Evolutionary conservation across 1,140 invertebrate species (phyloP).

Genomic region (Drosophila subobscura): DNA sequence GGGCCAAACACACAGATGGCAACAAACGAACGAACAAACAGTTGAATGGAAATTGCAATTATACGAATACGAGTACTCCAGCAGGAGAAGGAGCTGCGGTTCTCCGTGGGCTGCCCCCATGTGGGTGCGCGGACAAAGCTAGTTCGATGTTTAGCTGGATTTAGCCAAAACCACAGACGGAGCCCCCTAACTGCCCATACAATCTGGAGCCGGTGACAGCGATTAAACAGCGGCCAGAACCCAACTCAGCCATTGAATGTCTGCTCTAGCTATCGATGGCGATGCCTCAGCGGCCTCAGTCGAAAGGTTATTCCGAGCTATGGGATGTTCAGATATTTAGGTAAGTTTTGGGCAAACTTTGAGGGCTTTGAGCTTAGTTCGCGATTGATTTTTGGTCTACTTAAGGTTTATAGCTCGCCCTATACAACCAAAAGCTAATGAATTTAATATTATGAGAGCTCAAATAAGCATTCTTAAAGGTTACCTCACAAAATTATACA

Average conservation of each 20-base stretch:
- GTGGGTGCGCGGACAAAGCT: constrained; percentile 41
- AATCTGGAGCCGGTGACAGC: constrained; percentile 55
- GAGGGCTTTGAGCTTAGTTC: too few species aligned
- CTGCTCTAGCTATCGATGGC: too few species aligned
- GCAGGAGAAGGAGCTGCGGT: neutral
- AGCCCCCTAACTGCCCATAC: constrained; percentile 35
- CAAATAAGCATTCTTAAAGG: neutral
- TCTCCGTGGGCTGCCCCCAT: neutral
- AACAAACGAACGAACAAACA: constrained; percentile 68
- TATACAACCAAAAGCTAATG: neutral
- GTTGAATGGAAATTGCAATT: constrained; percentile 80
- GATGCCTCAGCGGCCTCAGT: too few species aligned
- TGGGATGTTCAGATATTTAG: too few species aligned
- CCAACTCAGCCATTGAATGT: neutral
- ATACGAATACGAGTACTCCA: constrained; percentile 37
- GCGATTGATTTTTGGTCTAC: too few species aligned
- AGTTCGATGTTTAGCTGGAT: constrained; percentile 36
- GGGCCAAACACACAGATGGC: too few species aligned
- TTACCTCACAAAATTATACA: neutral
- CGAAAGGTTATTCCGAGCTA: neutral
- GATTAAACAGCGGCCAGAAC: constrained; percentile 20
- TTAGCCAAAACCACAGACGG: constrained; percentile 31
- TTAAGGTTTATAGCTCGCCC: too few species aligned
- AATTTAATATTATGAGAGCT: neutral
- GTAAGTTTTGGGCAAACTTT: too few species aligned